phyloP scores from a whole-genome alignment of 2,888 invertebrate genomes.

The Pristionchus arcanus region DNA sequence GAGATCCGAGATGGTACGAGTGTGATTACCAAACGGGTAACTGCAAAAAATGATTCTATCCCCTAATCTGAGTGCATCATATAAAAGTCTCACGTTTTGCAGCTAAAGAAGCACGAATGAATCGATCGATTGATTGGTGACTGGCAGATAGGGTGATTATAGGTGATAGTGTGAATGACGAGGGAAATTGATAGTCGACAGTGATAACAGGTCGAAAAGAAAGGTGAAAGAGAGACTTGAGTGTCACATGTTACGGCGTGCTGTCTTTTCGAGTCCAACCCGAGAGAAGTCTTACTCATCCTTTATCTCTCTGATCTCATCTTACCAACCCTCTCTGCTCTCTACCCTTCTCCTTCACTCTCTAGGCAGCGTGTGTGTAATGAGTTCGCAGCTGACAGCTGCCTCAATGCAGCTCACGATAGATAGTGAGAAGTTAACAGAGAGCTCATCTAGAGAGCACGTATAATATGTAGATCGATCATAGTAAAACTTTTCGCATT shows the following conservation, averaged over 20 bases:
- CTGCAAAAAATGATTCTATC: neutral
- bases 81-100: neutral
- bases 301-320: slow-evolving; percentile 10
- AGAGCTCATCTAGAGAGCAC: neutral
- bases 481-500: too few relatives aligned
- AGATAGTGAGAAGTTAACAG: neutral
- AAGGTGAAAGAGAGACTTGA: neutral
- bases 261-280: slow-evolving; percentile 15
- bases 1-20: neutral
- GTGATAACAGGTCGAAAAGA: neutral
- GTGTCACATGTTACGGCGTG: slow-evolving; percentile 44
- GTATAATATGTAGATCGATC: neutral
- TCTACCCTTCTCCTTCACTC: neutral
- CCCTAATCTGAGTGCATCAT: too few relatives aligned
- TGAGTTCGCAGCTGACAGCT: slow-evolving; percentile 42
- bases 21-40: neutral
- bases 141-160: neutral
- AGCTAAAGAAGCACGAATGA: neutral
- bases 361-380: slow-evolving; percentile 39
- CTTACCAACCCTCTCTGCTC: neutral
- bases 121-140: slow-evolving; percentile 10
- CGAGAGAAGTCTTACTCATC: slow-evolving; percentile 15
- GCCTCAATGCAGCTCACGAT: neutral
- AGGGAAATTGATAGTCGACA: slow-evolving; percentile 29
- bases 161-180: slow-evolving; percentile 26